These are phyloP conservation scores for Crematogaster levior DNA, from an alignment of 2,888 invertebrate species.

Conservation along the genomic window DNA sequence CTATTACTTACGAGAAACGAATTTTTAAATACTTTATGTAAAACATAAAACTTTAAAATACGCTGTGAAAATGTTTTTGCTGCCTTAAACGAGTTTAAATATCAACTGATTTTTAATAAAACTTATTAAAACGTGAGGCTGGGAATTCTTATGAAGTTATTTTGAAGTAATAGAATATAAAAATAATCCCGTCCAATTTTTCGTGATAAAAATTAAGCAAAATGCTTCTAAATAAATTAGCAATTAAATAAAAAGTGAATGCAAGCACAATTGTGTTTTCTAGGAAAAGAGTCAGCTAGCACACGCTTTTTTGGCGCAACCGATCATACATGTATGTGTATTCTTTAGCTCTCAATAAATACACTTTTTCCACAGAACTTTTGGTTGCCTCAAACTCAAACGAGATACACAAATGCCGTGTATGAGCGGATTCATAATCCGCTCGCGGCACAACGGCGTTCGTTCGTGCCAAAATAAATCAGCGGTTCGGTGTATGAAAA, in stretches of 20 bases:
- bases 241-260: no score
- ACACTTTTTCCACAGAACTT: slow-evolving; percentile 31
- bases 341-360: not conserved
- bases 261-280: no score
- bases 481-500: slow-evolving; percentile 68
- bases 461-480: slow-evolving; percentile 74
- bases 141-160: not conserved
- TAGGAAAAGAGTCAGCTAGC: no score
- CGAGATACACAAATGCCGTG: slow-evolving; percentile 42
- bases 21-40: not conserved
- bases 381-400: slow-evolving; percentile 32
- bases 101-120: not conserved
- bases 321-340: no score
- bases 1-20: not conserved
- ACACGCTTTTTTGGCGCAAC: no score
- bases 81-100: not conserved
- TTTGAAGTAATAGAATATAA: not conserved
- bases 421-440: slow-evolving; percentile 64
- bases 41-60: not conserved
- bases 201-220: no score
- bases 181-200: no score
- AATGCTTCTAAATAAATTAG: no score
- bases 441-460: slow-evolving; percentile 62
- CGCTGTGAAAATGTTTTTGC: not conserved
- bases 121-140: not conserved